Evolutionary conservation across 2,888 invertebrate species (phyloP).

Genomic region (Eilema sororculum): DNA sequence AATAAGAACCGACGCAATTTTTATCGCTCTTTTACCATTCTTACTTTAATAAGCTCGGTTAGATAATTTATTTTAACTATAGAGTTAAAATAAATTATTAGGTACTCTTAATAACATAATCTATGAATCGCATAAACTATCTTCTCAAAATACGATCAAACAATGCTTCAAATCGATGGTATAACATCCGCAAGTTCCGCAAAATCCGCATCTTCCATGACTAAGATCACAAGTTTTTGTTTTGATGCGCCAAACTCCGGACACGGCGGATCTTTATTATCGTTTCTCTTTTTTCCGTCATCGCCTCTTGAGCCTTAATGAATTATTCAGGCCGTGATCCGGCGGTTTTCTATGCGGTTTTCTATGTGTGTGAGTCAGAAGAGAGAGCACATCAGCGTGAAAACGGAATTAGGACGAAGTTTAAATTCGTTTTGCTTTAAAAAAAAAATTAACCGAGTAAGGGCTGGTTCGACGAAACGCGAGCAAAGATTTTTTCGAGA

Average conservation of each 20-base stretch:
- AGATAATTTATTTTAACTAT: too few species aligned
- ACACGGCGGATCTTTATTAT: slow-evolving; percentile 57
- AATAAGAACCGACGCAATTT: too few species aligned
- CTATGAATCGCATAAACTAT: neutral
- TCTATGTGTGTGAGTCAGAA: slow-evolving; percentile 36
- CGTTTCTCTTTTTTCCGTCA: slow-evolving; percentile 57
- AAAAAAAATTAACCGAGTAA: too few species aligned
- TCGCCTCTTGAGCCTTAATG: slow-evolving; percentile 62
- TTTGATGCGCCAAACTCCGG: slow-evolving; percentile 39
- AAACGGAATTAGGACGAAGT: neutral
- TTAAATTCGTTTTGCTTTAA: neutral
- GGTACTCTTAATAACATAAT: neutral
- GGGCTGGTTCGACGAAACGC: too few species aligned
- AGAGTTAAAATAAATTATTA: too few species aligned
- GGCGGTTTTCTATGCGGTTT: slow-evolving; percentile 63
- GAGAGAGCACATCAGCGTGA: neutral
- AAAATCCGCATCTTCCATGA: slow-evolving; percentile 13
- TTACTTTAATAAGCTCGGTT: too few species aligned
- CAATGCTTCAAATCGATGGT: slow-evolving; percentile 5
- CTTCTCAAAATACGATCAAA: neutral
- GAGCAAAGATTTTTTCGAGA: too few species aligned
- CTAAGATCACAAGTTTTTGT: slow-evolving; percentile 39
- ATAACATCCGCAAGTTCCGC: slow-evolving; percentile 6
- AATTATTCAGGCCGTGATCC: slow-evolving; percentile 71
- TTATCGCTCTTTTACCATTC: too few species aligned